These are phyloP conservation scores for Zenarchopterus dispar DNA, from an alignment of 2,797 vertebrate species.

Conservation along the genomic window DNA sequence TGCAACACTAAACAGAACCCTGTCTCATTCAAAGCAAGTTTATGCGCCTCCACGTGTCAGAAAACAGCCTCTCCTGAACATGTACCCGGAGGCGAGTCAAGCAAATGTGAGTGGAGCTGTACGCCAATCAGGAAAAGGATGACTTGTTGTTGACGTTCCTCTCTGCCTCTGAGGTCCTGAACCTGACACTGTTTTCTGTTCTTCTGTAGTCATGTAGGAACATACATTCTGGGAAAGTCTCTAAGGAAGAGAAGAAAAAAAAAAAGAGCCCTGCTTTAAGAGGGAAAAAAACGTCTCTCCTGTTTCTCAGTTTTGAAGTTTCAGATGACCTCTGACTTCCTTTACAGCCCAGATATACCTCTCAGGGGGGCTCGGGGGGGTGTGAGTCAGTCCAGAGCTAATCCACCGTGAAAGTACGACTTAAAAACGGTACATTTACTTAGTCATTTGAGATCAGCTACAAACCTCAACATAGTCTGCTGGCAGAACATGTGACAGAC, in stretches of 20 bases:
- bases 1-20: conserved; percentile 20
- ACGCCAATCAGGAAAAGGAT: conserved; percentile 24
- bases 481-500: conserved; percentile 39
- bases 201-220: conserved; percentile 11
- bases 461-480: neutral
- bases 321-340: conserved; percentile 66
- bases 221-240: neutral
- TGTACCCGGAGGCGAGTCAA: conserved; percentile 22
- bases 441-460: conserved; percentile 1
- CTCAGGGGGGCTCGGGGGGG: too few species aligned
- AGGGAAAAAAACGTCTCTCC: conserved; percentile 13
- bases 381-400: conserved; percentile 28
- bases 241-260: neutral
- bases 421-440: conserved; percentile 7
- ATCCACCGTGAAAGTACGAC: conserved; percentile 23
- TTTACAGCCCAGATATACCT: conserved; percentile 39
- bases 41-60: conserved; percentile 45
- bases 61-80: conserved; percentile 41
- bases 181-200: conserved; percentile 41
- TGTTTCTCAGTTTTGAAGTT: conserved; percentile 45
- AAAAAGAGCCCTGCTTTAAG: too few species aligned
- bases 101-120: conserved; percentile 25
- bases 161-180: conserved; percentile 9
- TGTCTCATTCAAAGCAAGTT: conserved; percentile 11
- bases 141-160: conserved; percentile 6